Evolutionary conservation across 2,113 vertebrate genomes (phyloP).

Genomic region (Austrofundulus limnaeus): DNA sequence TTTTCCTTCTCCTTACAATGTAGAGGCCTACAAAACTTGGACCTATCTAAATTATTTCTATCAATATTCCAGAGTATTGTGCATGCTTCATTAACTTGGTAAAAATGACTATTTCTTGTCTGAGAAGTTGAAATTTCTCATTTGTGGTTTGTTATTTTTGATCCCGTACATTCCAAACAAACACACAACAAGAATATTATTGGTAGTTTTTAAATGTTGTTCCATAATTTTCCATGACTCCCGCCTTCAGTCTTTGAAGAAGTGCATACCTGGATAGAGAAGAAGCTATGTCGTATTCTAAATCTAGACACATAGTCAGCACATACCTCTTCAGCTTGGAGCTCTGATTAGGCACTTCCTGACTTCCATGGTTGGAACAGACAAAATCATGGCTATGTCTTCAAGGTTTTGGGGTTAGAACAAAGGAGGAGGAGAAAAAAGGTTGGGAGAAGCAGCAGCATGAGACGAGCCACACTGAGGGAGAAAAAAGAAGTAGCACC

Average conservation of each 20-base stretch:
- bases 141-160: conserved; percentile 2
- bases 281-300: conserved; percentile 35
- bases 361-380: conserved; percentile 30
- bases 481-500: conserved; percentile 37
- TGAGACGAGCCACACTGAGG: conserved; percentile 27
- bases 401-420: conserved; percentile 39
- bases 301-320: conserved; percentile 41
- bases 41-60: conserved; percentile 54
- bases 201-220: conserved; percentile 6
- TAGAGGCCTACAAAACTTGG: conserved; percentile 30
- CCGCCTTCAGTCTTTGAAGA: conserved; percentile 53
- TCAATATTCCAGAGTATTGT: conserved; percentile 38
- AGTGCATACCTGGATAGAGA: conserved; percentile 45
- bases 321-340: conserved; percentile 20
- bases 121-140: conserved; percentile 11
- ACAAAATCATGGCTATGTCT: conserved; percentile 27
- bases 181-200: background rate
- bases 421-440: conserved; percentile 5
- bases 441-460: conserved; percentile 34
- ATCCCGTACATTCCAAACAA: conserved; percentile 5
- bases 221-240: conserved; percentile 23
- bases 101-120: background rate
- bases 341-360: conserved; percentile 46
- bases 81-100: conserved; percentile 9
- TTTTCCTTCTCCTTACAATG: conserved; percentile 49